Evolutionary conservation across 1,140 invertebrate species (phyloP).

Genomic region (Tyrophagus putrescentiae): DNA sequence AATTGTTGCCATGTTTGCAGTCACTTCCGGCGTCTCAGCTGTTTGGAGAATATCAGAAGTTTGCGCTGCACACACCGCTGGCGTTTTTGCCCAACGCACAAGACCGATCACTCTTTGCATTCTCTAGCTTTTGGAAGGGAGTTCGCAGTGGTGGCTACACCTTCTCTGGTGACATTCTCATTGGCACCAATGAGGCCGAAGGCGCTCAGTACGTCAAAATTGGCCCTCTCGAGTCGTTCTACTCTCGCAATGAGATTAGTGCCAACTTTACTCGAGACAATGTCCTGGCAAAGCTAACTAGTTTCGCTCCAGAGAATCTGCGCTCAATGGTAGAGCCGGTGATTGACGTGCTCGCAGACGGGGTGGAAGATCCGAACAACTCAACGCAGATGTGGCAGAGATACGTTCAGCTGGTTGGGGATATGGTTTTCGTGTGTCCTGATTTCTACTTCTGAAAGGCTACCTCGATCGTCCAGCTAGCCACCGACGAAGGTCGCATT

Average conservation of each 20-base stretch:
- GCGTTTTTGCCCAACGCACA: background rate
- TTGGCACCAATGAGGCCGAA: conserved; percentile 11
- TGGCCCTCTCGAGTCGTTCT: background rate
- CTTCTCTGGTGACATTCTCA: background rate
- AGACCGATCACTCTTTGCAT: background rate
- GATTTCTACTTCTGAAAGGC: conserved; percentile 31
- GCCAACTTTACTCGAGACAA: conserved; percentile 12
- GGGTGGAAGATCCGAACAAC: conserved; percentile 1
- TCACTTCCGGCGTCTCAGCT: background rate
- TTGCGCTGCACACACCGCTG: background rate
- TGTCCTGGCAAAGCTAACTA: background rate
- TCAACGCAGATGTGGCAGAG: background rate
- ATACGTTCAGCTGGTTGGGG: conserved; percentile 12
- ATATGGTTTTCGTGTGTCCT: conserved; percentile 28
- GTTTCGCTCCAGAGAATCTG: background rate
- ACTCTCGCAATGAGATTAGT: background rate
- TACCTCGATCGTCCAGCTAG: background rate
- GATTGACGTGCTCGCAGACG: background rate
- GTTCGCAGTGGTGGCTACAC: background rate
- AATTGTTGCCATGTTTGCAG: background rate
- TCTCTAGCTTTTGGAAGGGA: background rate
- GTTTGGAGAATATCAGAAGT: background rate
- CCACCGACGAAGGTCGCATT: background rate
- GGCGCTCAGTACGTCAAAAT: conserved; percentile 3
- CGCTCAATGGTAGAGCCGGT: background rate